A percentile compares a stretch with the other conserved stretches of the same genome.
Conservation (phyloP, 2,888 invertebrate species). For the Dione vanillae region DNA sequence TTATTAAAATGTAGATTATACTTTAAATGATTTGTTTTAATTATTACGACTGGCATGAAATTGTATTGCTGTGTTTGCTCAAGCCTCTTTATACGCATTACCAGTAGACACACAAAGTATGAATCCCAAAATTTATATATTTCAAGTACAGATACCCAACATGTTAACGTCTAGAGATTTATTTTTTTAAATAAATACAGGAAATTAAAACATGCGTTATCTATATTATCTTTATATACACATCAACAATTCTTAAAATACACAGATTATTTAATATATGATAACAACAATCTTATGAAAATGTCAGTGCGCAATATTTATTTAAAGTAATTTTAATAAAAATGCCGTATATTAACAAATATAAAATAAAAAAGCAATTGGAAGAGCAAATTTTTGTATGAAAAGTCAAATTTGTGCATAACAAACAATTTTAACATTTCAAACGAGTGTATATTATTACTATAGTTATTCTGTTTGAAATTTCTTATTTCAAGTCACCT, state of each 20-base stretch:
- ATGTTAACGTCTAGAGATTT: conserved; percentile 30
- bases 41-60: not conserved
- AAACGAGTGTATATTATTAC: conserved; percentile 2
- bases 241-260: conserved; percentile 71
- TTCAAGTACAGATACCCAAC: conserved; percentile 34
- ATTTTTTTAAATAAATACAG: conserved; percentile 46
- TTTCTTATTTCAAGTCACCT: not conserved
- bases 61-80: not conserved
- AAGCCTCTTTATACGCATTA: not conserved
- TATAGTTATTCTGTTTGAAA: not conserved
- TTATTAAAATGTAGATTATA: not conserved
- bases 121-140: conserved; percentile 17
- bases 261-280: conserved; percentile 48
- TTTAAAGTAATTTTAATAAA: conserved; percentile 3
- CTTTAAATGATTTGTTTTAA: not conserved
- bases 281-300: conserved; percentile 8
- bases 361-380: conserved; percentile 8
- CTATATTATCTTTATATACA: conserved; percentile 69
- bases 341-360: not conserved
- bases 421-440: not conserved
- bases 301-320: conserved; percentile 21
- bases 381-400: not conserved
- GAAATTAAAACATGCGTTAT: conserved; percentile 56
- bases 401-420: conserved; percentile 22
- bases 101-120: not conserved